phyloP scores from a whole-genome alignment of 2,113 vertebrate species.

The Noctilio leporinus region DNA sequence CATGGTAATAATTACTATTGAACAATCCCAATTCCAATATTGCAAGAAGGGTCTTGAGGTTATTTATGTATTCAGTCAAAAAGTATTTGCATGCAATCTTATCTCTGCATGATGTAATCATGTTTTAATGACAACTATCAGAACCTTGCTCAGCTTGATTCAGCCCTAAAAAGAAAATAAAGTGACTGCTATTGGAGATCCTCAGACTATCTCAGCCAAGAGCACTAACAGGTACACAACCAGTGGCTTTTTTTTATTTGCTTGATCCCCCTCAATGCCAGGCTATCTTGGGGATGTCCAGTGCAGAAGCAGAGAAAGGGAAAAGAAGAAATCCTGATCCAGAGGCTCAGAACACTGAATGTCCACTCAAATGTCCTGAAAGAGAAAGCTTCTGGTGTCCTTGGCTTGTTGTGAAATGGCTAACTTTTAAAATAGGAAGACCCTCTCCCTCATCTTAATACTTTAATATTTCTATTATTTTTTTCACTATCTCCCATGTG shows the following conservation, averaged over 20 bases:
- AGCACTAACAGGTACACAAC: background rate
- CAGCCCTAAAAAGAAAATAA: background rate
- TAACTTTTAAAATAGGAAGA: conserved; percentile 40
- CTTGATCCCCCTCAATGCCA: background rate
- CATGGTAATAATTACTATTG: background rate
- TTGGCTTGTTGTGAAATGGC: background rate
- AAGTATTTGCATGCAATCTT: background rate
- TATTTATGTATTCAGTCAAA: background rate
- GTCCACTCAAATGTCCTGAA: background rate
- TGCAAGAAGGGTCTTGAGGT: background rate
- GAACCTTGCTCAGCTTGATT: background rate
- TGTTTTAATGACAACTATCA: background rate
- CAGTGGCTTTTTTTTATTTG: background rate
- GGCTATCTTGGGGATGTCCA: background rate
- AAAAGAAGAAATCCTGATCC: background rate
- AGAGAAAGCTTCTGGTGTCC: background rate
- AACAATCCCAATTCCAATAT: background rate
- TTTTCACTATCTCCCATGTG: conserved; percentile 27
- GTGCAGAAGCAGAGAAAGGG: background rate
- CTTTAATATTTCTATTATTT: conserved; percentile 28
- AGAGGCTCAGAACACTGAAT: background rate
- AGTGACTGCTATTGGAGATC: background rate
- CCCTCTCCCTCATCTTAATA: background rate
- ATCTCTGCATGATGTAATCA: background rate
- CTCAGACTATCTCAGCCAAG: background rate